A percentile compares a stretch with the other conserved stretches of the same genome.
These are phyloP conservation scores for Crotalus helleri DNA, from an alignment of 2,113 vertebrate species.

Conservation along the genomic window DNA sequence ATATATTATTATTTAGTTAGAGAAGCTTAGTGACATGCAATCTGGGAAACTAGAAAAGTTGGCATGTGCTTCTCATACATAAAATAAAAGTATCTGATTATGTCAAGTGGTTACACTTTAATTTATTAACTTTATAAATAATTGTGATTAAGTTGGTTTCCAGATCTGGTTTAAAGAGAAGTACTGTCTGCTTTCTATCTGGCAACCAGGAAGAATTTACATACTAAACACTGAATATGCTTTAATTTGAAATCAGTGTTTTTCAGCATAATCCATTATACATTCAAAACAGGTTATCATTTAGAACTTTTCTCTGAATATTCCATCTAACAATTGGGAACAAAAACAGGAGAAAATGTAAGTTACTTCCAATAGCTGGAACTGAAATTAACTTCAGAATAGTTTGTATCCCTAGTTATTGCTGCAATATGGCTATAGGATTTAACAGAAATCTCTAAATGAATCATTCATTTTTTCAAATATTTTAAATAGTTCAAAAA, in stretches of 20 bases:
- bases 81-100: not conserved
- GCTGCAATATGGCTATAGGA: not conserved
- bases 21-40: not conserved
- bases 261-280: not conserved
- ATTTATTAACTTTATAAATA: not conserved
- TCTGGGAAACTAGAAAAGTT: not conserved
- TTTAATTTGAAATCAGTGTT: not conserved
- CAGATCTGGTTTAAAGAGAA: not conserved
- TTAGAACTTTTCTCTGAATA: not conserved
- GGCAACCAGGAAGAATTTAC: not conserved
- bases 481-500: not conserved
- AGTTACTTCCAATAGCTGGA: not conserved
- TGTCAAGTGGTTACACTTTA: not conserved
- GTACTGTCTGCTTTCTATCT: not conserved
- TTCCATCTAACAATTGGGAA: not conserved
- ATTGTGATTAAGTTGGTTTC: not conserved
- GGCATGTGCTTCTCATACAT: not conserved
- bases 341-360: not conserved
- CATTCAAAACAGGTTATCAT: not conserved
- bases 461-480: not conserved
- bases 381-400: not conserved
- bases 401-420: not conserved
- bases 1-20: not conserved
- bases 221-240: not conserved
- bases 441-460: not conserved